These are phyloP conservation scores for Volucella inflata DNA, from an alignment of 2,888 invertebrate species.

Conservation along the genomic window DNA sequence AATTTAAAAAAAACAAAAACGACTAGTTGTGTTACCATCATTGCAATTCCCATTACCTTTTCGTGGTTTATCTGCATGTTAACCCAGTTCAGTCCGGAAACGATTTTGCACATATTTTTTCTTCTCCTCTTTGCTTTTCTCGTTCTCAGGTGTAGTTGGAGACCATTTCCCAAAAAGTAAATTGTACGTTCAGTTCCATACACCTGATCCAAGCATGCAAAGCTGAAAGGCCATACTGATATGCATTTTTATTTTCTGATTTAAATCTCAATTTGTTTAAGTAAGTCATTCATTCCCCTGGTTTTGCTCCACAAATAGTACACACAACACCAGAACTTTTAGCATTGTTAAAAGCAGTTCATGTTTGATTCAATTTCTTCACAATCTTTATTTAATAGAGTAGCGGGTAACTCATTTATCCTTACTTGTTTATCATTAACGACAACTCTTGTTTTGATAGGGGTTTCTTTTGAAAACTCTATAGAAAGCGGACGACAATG, in stretches of 20 bases:
- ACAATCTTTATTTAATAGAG: conserved; percentile 15
- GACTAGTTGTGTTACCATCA: background rate
- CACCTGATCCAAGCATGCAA: conserved; percentile 29
- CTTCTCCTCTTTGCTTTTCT: conserved; percentile 7
- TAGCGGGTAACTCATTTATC: conserved; percentile 9
- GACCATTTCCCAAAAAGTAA: conserved; percentile 19
- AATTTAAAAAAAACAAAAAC: no score
- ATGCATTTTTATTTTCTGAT: no score
- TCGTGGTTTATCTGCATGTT: conserved; percentile 5
- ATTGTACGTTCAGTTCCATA: conserved; percentile 25
- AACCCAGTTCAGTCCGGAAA: conserved; percentile 3
- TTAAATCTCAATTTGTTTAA: no score
- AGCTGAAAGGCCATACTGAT: conserved; percentile 2
- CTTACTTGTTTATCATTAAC: conserved; percentile 11
- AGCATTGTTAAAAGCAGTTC: conserved; percentile 46
- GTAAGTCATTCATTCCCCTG: conserved; percentile 39
- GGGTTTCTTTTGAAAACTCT: conserved; percentile 32
- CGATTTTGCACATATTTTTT: conserved; percentile 2
- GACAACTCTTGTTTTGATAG: conserved; percentile 25
- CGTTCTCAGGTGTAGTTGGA: background rate
- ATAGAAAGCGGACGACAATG: no score
- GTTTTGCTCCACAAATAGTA: conserved; percentile 48
- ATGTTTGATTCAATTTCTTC: conserved; percentile 5
- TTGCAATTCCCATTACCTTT: background rate
- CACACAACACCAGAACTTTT: conserved; percentile 43